Evolutionary conservation across 1,140 invertebrate species (phyloP), one percentile per base, ranked within the genome.

Genomic region (Ptiloglossa arizonensis): DNA sequence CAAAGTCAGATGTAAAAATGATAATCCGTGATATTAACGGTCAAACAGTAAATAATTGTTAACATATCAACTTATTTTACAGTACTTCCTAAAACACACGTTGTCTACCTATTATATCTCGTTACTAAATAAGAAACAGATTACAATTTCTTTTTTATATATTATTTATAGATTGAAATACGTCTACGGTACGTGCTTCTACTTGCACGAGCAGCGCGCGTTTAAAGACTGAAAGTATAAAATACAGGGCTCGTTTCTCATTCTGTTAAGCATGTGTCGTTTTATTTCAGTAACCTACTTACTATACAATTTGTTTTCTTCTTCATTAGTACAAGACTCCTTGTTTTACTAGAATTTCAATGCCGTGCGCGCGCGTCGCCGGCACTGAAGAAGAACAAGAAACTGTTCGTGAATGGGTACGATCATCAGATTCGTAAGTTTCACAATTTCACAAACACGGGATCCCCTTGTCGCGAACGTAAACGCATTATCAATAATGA

Each of bases 221-320:
- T 84, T 83, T 82, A 71, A 80, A 82, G 84, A 84, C 70, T 79
- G 80, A 86, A 86, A 81, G 80, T 70, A 86, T 69, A 85, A 82
- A 82, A 82, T 88, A 76, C 82, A 85, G 81, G 60, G 72, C 70
- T 83, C 74, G 79, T 63, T 88, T 70, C 81, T 82, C 71, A 73
- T 87, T 83, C 56, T 86, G 70, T 86, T 80, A 89, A 88, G 85
- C 83, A 89, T 87, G 70, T 89, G 64, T 85, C n/a, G 68, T 87
- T 89, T 89, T 90, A 90, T 89, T 91, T 86, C 85, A 87, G 79
- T 87, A 87, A 85, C 76, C 89, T 90, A 89, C 84, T 87, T 86
- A 84, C 83, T 90, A 91, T 90, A 90, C 89, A 91, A 87, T 89
- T 89, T 78, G 67, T 86, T 74, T 85, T 67, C 75, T 81, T 83